These are phyloP conservation scores for Drosophila differens DNA, from an alignment of 2,888 invertebrate species.

Conservation along the genomic window DNA sequence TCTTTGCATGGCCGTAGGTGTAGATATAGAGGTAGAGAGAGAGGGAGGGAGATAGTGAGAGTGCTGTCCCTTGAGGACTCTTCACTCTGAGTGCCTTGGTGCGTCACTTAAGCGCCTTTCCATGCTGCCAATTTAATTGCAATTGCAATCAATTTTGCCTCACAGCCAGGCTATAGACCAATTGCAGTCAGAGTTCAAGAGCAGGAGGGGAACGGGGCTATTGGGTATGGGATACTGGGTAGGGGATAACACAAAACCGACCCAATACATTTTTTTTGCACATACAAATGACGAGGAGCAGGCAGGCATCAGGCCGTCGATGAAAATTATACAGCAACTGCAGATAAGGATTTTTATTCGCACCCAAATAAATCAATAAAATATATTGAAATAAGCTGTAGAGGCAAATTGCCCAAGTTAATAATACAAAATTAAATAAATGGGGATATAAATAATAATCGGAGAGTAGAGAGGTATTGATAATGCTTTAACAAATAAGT, in stretches of 20 bases:
- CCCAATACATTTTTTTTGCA: conserved; percentile 44
- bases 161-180: conserved; percentile 3
- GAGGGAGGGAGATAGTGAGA: not conserved
- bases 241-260: conserved; percentile 38
- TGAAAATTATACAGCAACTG: conserved; percentile 40
- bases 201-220: too few species aligned
- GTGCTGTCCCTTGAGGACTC: conserved; percentile 1
- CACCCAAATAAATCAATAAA: conserved; percentile 50
- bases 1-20: conserved; percentile 23
- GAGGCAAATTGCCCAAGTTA: not conserved
- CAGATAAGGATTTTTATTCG: conserved; percentile 25
- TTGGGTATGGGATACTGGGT: not conserved
- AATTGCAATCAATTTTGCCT: conserved; percentile 56
- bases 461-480: not conserved
- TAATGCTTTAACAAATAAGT: not conserved
- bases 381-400: not conserved
- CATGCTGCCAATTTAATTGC: conserved; percentile 61
- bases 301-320: conserved; percentile 29
- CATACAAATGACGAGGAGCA: conserved; percentile 26
- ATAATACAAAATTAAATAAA: not conserved
- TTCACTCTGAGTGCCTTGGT: conserved; percentile 9
- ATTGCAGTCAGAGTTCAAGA: too few species aligned
- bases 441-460: too few species aligned
- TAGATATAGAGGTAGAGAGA: not conserved
- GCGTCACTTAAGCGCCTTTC: conserved; percentile 51